Percentiles rank a stretch among this genome's conserved stretches.
These are phyloP conservation scores for Homarus americanus DNA, from an alignment of 1,140 invertebrate genomes.

Conservation along the genomic window DNA sequence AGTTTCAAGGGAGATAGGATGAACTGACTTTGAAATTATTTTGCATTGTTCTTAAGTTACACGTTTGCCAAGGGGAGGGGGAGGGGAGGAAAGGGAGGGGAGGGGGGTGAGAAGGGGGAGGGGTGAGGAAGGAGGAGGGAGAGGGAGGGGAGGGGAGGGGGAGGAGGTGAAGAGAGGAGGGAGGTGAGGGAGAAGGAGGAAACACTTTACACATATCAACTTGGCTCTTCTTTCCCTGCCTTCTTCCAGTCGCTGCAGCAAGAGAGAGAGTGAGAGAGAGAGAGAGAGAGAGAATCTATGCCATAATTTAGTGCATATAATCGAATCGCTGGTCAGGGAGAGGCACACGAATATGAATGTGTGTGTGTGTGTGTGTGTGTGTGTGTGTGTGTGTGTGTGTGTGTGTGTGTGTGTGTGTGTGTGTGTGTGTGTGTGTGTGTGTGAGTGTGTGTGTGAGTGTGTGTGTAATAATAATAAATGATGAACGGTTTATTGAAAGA, in stretches of 20 bases:
- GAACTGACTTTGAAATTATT: constrained; percentile 17
- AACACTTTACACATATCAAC: neutral
- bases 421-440: too few relatives aligned
- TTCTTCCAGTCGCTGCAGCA: neutral
- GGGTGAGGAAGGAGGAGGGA: neutral
- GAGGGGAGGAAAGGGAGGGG: neutral
- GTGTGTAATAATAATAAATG: too few relatives aligned
- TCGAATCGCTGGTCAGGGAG: too few relatives aligned
- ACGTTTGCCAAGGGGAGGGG: neutral
- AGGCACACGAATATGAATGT: too few relatives aligned
- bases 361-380: too few relatives aligned
- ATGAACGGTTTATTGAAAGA: too few relatives aligned
- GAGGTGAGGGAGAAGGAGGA: neutral
- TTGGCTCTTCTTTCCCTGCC: too few relatives aligned
- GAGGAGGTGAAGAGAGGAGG: too few relatives aligned
- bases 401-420: too few relatives aligned
- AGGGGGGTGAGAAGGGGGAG: neutral
- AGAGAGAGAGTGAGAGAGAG: neutral
- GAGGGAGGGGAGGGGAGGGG: neutral
- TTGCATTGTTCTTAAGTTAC: constrained; percentile 44
- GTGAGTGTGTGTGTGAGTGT: too few relatives aligned
- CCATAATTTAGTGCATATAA: neutral
- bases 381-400: too few relatives aligned
- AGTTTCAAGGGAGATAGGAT: too few relatives aligned
- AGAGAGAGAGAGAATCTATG: neutral